Evolutionary conservation across 92 coral and sea anemone species (phyloP).

Genomic region (Umimayanthus chanpuru): DNA sequence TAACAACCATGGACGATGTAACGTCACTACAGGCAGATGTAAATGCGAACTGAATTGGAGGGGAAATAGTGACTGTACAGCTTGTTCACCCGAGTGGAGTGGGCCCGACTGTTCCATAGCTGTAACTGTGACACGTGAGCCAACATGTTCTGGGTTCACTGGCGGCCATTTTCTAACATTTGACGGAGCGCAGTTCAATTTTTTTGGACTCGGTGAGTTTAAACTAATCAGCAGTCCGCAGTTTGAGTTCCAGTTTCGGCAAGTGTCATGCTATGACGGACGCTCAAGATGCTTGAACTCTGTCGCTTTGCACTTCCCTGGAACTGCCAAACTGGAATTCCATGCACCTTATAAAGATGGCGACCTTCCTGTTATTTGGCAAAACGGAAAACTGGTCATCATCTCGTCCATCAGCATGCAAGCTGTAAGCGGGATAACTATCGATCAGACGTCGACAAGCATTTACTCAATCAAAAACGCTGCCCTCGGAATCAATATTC

Average conservation of each 20-base stretch:
- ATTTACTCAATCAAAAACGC: constrained; percentile 38
- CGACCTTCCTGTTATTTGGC: constrained; percentile 44
- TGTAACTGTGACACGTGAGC: constrained; percentile 40
- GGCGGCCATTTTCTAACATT: constrained; percentile 71
- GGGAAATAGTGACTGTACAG: constrained; percentile 59
- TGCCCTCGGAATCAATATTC: constrained; percentile 37
- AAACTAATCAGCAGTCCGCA: constrained; percentile 50
- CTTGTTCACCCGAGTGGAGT: constrained; percentile 64
- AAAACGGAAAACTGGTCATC: constrained; percentile 38
- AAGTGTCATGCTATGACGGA: constrained; percentile 67
- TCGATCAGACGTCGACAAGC: constrained; percentile 51
- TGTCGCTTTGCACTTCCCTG: constrained; percentile 55
- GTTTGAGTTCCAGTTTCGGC: constrained; percentile 59
- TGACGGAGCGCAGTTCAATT: constrained; percentile 62
- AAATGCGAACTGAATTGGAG: constrained; percentile 62
- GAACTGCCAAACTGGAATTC: constrained; percentile 43
- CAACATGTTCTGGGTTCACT: constrained; percentile 67
- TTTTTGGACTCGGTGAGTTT: constrained; percentile 62
- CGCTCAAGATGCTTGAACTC: constrained; percentile 61
- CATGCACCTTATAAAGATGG: constrained; percentile 52
- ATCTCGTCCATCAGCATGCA: constrained; percentile 30
- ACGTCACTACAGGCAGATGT: constrained; percentile 54
- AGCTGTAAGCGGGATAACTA: constrained; percentile 34
- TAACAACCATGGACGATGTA: constrained; percentile 62
- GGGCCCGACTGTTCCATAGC: constrained; percentile 62